A percentile compares a stretch with the other conserved stretches of the same genome.
Conservation (phyloP, 2,888 invertebrate genomes). For the Drosophila colorata region DNA sequence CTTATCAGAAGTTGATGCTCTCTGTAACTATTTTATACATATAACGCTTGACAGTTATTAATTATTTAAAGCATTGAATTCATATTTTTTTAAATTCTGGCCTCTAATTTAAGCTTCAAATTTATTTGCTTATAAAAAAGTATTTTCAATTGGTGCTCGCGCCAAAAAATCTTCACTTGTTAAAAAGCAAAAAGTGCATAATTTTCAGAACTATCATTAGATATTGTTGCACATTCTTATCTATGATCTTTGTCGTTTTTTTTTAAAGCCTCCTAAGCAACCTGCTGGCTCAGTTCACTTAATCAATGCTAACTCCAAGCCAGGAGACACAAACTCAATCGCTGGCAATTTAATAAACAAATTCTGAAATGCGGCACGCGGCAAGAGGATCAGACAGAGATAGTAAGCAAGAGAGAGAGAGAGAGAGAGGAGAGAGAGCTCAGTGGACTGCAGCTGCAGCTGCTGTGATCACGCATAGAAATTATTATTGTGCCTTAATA, state of each 20-base stretch:
- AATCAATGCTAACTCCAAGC: conserved; percentile 58
- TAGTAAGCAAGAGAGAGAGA: neutral
- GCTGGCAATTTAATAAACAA: conserved; percentile 44
- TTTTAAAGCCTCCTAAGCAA: conserved; percentile 16
- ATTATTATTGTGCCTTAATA: conserved; percentile 80
- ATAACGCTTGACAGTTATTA: too few relatives aligned
- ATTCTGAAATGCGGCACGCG: conserved; percentile 36
- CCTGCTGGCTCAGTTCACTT: conserved; percentile 59
- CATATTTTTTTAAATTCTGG: too few relatives aligned
- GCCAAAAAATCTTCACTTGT: too few relatives aligned
- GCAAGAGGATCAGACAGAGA: conserved; percentile 1
- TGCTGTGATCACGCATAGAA: conserved; percentile 77
- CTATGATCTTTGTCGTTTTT: conserved; percentile 12
- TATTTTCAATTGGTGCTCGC: too few relatives aligned
- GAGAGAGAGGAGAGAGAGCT: neutral
- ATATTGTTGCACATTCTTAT: conserved; percentile 16
- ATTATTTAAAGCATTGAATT: too few relatives aligned
- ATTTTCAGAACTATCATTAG: neutral
- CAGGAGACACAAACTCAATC: conserved; percentile 34
- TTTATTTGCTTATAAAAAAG: too few relatives aligned
- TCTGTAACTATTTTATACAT: too few relatives aligned
- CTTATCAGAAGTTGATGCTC: too few relatives aligned
- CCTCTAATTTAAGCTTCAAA: too few relatives aligned
- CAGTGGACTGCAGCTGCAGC: conserved; percentile 40
- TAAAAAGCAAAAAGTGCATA: too few relatives aligned